These are phyloP conservation scores for Monochamus alternatus DNA, from an alignment of 2,888 invertebrate species.

Conservation along the genomic window DNA sequence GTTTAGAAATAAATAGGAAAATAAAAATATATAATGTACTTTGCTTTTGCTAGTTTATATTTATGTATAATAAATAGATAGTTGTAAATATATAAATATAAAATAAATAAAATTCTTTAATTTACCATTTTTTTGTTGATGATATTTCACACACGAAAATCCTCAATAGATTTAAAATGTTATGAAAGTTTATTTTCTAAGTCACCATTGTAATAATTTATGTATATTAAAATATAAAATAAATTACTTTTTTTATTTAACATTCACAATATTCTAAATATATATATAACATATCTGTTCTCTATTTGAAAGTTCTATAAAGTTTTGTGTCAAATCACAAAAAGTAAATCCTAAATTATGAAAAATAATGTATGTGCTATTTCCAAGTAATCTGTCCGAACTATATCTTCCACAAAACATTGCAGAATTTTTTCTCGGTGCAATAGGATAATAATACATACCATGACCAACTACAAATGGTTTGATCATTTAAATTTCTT, in stretches of 20 bases:
- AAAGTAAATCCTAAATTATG: background rate
- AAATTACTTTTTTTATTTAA: background rate
- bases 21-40: too few relatives aligned
- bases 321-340: background rate
- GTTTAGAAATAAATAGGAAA: too few relatives aligned
- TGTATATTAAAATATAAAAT: constrained; percentile 15
- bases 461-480: constrained; percentile 1
- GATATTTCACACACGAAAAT: too few relatives aligned
- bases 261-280: background rate
- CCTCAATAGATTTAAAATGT: background rate
- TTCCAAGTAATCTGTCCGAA: background rate
- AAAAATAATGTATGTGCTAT: constrained; percentile 1
- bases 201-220: constrained; percentile 37
- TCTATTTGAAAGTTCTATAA: background rate
- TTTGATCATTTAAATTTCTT: constrained; percentile 7
- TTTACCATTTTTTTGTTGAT: too few relatives aligned
- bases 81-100: too few relatives aligned
- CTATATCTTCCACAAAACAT: background rate
- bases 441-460: constrained; percentile 1
- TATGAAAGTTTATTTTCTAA: constrained; percentile 5
- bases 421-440: background rate
- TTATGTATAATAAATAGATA: too few relatives aligned
- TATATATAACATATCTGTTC: background rate
- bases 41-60: too few relatives aligned
- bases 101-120: too few relatives aligned